phyloP scores from a whole-genome alignment of 1,140 invertebrate species.

The Cyrtorhinus lividipennis region DNA sequence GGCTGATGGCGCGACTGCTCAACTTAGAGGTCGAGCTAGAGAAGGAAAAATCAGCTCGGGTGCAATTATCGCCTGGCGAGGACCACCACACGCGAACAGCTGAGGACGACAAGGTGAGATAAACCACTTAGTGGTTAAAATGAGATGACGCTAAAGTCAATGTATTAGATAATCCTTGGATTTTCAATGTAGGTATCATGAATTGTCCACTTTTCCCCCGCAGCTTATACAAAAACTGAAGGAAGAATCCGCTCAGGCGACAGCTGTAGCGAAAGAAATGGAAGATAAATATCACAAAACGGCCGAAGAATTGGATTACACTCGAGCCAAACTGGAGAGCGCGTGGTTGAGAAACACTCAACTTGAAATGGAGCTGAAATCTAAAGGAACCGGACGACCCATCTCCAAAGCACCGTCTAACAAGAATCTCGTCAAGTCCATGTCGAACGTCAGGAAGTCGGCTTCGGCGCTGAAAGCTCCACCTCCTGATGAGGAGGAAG shows the following conservation, averaged over 20 bases:
- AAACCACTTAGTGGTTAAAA: conserved; percentile 1
- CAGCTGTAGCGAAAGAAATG: conserved; percentile 59
- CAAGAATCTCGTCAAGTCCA: conserved; percentile 24
- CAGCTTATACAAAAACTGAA: conserved; percentile 39
- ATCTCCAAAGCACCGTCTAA: conserved; percentile 25
- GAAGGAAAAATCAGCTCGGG: conserved; percentile 31
- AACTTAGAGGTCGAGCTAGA: conserved; percentile 64
- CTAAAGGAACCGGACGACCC: conserved; percentile 22
- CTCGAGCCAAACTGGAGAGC: conserved; percentile 61
- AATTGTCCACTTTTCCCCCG: too few relatives aligned
- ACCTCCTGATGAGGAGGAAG: conserved; percentile 20
- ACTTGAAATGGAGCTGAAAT: conserved; percentile 47
- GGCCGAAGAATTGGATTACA: conserved; percentile 57
- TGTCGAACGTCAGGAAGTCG: conserved; percentile 18
- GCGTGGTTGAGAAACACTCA: conserved; percentile 55
- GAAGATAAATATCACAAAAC: conserved; percentile 60
- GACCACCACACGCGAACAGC: conserved; percentile 35
- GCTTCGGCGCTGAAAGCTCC: conserved; percentile 8
- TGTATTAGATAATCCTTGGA: too few relatives aligned
- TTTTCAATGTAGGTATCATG: too few relatives aligned
- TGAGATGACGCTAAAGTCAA: too few relatives aligned
- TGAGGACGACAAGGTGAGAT: conserved; percentile 36
- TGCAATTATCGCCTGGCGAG: conserved; percentile 16
- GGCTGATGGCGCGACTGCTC: conserved; percentile 55
- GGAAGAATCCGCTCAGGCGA: conserved; percentile 55